Base-by-base conservation (phyloP, 30 jellyfish, hydroid and myxozoan species). In the Cassiopea andromeda region DNA sequence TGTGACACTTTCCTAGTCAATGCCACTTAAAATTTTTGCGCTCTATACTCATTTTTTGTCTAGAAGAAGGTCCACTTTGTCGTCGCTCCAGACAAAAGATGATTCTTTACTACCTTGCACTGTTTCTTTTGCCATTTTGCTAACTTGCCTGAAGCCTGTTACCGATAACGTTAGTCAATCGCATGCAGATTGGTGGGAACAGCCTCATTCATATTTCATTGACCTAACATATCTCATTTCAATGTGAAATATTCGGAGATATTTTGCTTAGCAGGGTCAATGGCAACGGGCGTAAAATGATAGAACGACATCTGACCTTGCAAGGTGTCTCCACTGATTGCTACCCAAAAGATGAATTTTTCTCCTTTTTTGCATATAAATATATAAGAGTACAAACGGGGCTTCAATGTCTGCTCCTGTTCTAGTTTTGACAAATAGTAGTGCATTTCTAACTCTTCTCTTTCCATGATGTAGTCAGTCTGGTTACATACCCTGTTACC, bases 1-100 rank as follows among this genome's bases (percentile, higher is more conserved):
- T 78, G 48, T 17, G 19, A 78, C 50, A 17, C 80, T 46, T 47
- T 78, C 88, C 88, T 82, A 78, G 49, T 78, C 88, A 17, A 78
- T 38, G 19, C 83, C 88, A 17, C 47, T 76, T 38, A 19, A 17
- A 7, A 50, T 5, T 46, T 74, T 74, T 46, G 15, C 58, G 60
- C 83, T 47, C 47, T 78, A 46, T 78, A 78, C 46, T 78, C 88
- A 15, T 17, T 46, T 48, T 83, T 78, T 38, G 43, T 78, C 19
- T 17, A 78, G 88, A 16, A 78, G 78, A 48, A 78, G 80, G 27
- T 78, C 78, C 19, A 59, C 78, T 54, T 78, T 82, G 47, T 78
- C 88, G 47, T 78, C 88, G 50, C 80, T 78, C 88, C 88, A 54
- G 7, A n/a, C 59, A 47, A 78, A 78, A 18, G 78, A 17, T 5